phyloP scores from a whole-genome alignment of 2,797 vertebrate genomes.

The Tokudaia tokunoshimensis region DNA sequence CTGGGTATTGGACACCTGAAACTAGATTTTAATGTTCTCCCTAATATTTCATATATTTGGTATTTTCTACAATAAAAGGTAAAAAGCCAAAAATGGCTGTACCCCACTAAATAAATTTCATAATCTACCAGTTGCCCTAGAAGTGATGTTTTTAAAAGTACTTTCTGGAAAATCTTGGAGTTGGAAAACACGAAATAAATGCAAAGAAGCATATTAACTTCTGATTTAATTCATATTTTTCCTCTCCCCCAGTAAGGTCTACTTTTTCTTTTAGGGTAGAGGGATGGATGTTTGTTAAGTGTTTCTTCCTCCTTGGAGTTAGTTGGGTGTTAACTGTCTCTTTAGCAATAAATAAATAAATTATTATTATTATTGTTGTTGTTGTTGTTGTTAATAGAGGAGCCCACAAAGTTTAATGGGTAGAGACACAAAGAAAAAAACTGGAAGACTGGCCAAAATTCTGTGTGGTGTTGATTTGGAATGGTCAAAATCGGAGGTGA shows the following conservation, averaged over 20 bases:
- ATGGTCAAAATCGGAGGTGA: background rate
- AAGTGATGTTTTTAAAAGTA: conserved; percentile 38
- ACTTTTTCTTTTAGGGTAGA: background rate
- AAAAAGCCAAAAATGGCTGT: conserved; percentile 35
- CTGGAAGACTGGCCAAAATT: background rate
- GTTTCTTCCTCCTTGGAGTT: background rate
- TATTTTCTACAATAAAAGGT: background rate
- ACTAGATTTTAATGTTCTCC: background rate
- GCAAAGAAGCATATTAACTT: background rate
- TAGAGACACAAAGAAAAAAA: background rate
- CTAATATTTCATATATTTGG: background rate
- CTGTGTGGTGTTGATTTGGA: background rate
- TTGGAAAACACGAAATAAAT: conserved; percentile 37
- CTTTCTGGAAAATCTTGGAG: conserved; percentile 23
- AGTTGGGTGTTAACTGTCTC: background rate
- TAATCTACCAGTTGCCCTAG: background rate
- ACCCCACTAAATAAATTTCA: background rate
- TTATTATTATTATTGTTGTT: too few relatives aligned
- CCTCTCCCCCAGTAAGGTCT: background rate
- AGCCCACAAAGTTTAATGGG: background rate
- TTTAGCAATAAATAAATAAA: background rate
- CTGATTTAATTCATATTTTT: background rate
- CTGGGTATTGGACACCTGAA: background rate
- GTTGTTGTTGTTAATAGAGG: too few relatives aligned
- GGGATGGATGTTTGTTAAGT: background rate